Conservation (phyloP, 2,113 vertebrate species). For the Microtus montanus region DNA sequence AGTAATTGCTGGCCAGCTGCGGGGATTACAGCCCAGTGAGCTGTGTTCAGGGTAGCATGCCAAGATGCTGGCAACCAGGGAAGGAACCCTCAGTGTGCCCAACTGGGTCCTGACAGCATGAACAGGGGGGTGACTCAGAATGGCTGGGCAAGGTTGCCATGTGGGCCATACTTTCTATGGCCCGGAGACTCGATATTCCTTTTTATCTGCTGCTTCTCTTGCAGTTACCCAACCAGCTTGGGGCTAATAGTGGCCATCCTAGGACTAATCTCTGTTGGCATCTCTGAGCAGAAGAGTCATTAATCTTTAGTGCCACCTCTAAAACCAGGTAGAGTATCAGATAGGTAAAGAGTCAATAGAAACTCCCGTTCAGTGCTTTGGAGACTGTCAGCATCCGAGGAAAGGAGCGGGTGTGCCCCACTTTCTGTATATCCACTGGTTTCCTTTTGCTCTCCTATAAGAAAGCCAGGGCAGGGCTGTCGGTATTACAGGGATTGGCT, state of each 20-base stretch:
- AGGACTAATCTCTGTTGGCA: not conserved
- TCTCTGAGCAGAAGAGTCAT: not conserved
- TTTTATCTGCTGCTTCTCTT: not conserved
- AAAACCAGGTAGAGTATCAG: not conserved
- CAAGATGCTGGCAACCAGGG: slow-evolving; percentile 17
- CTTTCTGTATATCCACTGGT: not conserved
- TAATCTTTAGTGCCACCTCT: not conserved
- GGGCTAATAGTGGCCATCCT: not conserved
- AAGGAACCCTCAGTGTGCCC: not conserved
- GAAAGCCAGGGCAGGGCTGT: not conserved
- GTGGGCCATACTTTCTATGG: not conserved
- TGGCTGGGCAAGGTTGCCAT: not conserved
- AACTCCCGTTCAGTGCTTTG: not conserved
- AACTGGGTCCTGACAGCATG: not conserved
- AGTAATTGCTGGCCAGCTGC: slow-evolving; percentile 42
- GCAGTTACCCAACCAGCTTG: not conserved
- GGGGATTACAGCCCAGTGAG: slow-evolving; percentile 16
- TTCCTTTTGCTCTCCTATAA: not conserved
- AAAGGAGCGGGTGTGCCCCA: no score
- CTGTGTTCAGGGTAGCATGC: not conserved
- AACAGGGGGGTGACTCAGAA: not conserved
- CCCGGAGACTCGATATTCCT: not conserved
- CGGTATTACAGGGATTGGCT: not conserved
- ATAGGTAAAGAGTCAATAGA: not conserved
- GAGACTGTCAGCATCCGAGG: not conserved